A percentile compares a stretch with the other conserved stretches of the same genome.
Conservation (phyloP, 2,888 invertebrate species). For the Listrodromus nycthemerus region DNA sequence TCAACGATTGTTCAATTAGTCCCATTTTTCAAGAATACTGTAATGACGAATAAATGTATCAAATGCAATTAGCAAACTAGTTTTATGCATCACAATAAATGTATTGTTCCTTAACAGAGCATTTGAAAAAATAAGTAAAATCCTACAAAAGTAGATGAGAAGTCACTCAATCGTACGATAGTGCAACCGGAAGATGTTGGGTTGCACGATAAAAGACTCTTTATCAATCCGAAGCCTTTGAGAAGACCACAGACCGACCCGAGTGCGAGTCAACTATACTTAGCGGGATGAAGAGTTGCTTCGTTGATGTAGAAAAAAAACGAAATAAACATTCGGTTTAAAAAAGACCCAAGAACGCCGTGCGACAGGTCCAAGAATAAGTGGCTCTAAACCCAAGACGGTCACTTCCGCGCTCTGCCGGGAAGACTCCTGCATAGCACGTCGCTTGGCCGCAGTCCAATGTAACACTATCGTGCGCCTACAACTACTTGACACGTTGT, state of each 20-base stretch:
- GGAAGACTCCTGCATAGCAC: conserved; percentile 38
- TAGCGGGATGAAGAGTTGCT: not conserved
- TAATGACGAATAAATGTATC: not conserved
- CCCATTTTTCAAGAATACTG: not conserved
- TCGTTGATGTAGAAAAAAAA: conserved; percentile 3
- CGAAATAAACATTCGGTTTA: not conserved
- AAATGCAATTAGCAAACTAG: not conserved
- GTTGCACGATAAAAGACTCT: not conserved
- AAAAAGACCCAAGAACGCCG: conserved; percentile 4
- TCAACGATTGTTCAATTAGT: not conserved
- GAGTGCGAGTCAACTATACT: not conserved
- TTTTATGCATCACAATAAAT: not conserved
- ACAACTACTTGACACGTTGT: conserved; percentile 46
- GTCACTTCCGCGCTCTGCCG: conserved; percentile 49
- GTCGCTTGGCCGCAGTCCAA: conserved; percentile 64
- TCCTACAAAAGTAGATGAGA: not conserved
- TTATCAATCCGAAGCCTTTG: not conserved
- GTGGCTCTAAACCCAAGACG: conserved; percentile 46
- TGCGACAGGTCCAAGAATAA: conserved; percentile 41
- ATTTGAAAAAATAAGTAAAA: not conserved
- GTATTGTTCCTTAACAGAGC: not conserved
- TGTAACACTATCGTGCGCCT: conserved; percentile 65
- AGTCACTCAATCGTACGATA: not conserved
- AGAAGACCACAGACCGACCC: not conserved
- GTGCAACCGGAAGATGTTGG: not conserved